phyloP scores from a whole-genome alignment of 2,113 vertebrate genomes.

The Sorex fumeus region DNA sequence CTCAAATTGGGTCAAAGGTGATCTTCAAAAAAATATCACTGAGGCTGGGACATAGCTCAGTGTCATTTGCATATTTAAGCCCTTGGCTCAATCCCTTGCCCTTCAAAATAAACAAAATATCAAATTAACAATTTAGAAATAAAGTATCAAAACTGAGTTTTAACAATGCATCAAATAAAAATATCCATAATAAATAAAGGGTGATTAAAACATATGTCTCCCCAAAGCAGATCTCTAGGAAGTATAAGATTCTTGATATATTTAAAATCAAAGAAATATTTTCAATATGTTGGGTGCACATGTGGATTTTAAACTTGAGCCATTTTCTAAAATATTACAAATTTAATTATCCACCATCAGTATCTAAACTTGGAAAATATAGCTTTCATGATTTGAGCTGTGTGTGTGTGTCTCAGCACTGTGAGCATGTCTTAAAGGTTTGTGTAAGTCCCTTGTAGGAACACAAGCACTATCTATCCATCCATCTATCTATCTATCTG shows the following conservation, averaged over 20 bases:
- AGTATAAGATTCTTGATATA: neutral
- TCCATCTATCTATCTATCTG: no score
- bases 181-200: neutral
- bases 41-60: no score
- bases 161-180: neutral
- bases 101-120: no score
- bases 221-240: neutral
- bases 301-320: neutral
- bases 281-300: neutral
- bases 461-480: no score
- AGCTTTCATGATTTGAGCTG: no score
- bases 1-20: neutral
- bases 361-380: slow-evolving; percentile 21
- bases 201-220: neutral
- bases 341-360: neutral
- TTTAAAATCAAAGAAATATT: neutral
- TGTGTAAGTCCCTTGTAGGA: no score
- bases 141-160: neutral
- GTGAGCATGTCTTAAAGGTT: no score
- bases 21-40: neutral
- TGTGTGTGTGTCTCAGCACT: no score
- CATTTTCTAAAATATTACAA: neutral
- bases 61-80: no score
- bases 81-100: no score
- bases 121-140: no score